phyloP scores from a whole-genome alignment of 2,797 vertebrate genomes.

The Melopsittacus undulatus region DNA sequence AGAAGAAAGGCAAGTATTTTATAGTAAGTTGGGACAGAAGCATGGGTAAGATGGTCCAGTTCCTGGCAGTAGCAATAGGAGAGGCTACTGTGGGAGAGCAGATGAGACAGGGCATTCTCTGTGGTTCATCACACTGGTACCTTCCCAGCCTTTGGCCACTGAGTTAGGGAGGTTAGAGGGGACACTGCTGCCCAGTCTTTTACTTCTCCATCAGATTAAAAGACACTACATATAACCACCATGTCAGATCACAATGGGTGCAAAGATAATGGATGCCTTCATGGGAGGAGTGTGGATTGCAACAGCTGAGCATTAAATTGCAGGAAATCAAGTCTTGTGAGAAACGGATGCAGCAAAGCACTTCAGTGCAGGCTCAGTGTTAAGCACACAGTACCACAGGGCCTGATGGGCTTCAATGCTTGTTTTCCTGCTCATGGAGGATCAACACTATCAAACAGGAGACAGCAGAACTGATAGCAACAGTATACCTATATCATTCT shows the following conservation, averaged over 20 bases:
- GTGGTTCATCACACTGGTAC: not conserved
- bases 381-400: not conserved
- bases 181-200: not conserved
- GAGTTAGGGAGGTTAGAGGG: not conserved
- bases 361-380: not conserved
- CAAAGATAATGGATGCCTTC: not conserved
- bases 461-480: not conserved
- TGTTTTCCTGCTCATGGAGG: not conserved
- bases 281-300: not conserved
- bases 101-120: not conserved
- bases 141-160: not conserved
- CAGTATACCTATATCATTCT: not conserved
- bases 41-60: not conserved
- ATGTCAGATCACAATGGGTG: not conserved
- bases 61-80: not conserved
- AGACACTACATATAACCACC: not conserved
- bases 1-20: not conserved
- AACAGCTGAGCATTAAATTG: not conserved
- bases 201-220: not conserved
- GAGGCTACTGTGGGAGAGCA: not conserved
- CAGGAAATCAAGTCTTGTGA: not conserved
- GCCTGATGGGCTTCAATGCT: not conserved
- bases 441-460: not conserved
- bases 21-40: not conserved
- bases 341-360: not conserved